These are phyloP conservation scores for Haliclona indistincta DNA, from an alignment of 37 sponge, comb jelly and placozoan genomes.

Conservation along the genomic window DNA sequence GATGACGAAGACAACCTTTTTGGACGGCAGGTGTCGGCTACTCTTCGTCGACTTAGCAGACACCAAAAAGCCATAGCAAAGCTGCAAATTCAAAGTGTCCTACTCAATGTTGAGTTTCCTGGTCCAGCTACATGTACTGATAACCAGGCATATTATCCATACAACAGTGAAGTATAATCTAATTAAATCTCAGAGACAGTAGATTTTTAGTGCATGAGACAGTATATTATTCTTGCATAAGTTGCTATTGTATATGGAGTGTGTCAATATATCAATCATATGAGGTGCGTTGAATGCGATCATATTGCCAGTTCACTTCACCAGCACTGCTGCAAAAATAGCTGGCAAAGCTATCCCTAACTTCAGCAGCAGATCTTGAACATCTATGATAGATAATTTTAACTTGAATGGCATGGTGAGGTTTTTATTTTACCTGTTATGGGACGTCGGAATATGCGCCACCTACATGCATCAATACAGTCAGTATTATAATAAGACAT, in stretches of 20 bases:
- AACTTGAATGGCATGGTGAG: no score
- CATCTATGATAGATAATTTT: not conserved
- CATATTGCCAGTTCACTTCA: not conserved
- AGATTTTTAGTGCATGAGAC: no score
- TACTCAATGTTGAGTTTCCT: not conserved
- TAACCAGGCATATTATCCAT: no score
- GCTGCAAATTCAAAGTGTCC: not conserved
- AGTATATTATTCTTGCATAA: no score
- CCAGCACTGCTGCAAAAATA: not conserved
- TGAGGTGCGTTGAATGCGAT: not conserved
- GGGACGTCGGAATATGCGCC: conserved; percentile 27
- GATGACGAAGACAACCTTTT: not conserved
- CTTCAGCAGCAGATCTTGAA: not conserved
- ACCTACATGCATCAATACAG: no score
- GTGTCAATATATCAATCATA: not conserved
- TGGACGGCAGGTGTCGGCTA: not conserved
- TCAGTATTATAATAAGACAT: no score
- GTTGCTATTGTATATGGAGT: no score
- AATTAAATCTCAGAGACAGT: no score
- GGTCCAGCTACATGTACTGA: not conserved
- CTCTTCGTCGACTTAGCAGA: not conserved
- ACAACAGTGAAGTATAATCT: no score
- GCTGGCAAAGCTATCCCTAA: not conserved
- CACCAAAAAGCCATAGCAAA: not conserved
- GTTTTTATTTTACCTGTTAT: no score